These are phyloP conservation scores for Lottia scabra DNA, from an alignment of 2,888 invertebrate species.

Conservation along the genomic window DNA sequence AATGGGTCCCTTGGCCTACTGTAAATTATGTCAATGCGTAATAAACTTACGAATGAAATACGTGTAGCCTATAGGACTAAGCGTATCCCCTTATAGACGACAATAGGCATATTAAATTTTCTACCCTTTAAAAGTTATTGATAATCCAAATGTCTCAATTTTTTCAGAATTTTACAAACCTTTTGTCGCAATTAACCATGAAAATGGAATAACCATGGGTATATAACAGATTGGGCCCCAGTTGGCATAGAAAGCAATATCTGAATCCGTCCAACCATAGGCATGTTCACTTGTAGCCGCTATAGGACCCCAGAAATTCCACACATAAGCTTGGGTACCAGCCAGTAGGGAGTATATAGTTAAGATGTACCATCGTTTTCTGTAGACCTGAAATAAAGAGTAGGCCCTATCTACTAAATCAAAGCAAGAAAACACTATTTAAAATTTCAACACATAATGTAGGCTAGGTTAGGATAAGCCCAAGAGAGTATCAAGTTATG, in stretches of 20 bases:
- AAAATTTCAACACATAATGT: neutral
- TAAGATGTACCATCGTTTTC: slow-evolving; percentile 49
- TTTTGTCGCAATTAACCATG: slow-evolving; percentile 54
- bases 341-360: slow-evolving; percentile 41
- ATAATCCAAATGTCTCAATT: too few species aligned
- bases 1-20: too few species aligned
- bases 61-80: too few species aligned
- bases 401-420: neutral
- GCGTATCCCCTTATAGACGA: too few species aligned
- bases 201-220: slow-evolving; percentile 38
- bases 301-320: slow-evolving; percentile 57
- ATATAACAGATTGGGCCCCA: slow-evolving; percentile 53
- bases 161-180: slow-evolving; percentile 34
- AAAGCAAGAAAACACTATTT: too few species aligned
- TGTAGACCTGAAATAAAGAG: slow-evolving; percentile 35
- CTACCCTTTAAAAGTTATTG: too few species aligned
- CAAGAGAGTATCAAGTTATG: too few species aligned
- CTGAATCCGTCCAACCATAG: slow-evolving; percentile 46
- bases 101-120: too few species aligned
- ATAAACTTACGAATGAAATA: too few species aligned
- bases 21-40: too few species aligned
- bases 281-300: slow-evolving; percentile 43
- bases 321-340: slow-evolving; percentile 44
- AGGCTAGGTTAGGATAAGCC: too few species aligned
- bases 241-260: slow-evolving; percentile 45